Evolutionary conservation across 2,797 vertebrate species (phyloP).

Genomic region (Vireo griseus): DNA sequence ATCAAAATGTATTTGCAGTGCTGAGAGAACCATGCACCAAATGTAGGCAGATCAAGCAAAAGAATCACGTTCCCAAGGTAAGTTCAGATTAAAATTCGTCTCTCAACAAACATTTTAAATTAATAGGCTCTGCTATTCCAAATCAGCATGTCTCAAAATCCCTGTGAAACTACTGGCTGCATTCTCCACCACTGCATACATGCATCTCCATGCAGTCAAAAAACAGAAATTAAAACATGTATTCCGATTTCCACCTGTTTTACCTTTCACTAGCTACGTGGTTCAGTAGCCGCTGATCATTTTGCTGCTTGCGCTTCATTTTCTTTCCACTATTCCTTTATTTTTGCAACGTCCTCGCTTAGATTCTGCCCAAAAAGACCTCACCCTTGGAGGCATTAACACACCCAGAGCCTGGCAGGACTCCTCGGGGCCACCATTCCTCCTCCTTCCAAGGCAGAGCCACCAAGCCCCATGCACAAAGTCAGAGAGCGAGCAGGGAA

Average conservation of each 20-base stretch:
- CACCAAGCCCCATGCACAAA: not conserved
- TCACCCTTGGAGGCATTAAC: fast-evolving
- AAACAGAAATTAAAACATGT: fast-evolving
- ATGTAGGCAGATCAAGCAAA: not conserved
- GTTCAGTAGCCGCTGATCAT: not conserved
- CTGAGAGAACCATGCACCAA: not conserved
- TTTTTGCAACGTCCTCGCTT: not conserved
- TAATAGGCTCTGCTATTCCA: not conserved
- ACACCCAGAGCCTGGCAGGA: not conserved
- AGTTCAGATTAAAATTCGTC: not conserved
- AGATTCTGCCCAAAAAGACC: not conserved
- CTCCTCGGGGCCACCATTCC: not conserved
- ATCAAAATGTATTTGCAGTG: not conserved
- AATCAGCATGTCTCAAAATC: not conserved
- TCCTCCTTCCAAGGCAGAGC: not conserved
- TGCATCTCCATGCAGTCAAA: not conserved
- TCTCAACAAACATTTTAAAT: not conserved
- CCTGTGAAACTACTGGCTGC: not conserved
- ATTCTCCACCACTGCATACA: not conserved
- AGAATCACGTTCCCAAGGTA: not conserved
- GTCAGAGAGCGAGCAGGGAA: not conserved
- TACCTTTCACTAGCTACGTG: not conserved
- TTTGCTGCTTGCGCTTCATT: not conserved
- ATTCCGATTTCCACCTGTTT: not conserved
- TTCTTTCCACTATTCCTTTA: not conserved